Conservation (phyloP, 30 jellyfish, hydroid and myxozoan species). For the Clytia hemisphaerica region DNA sequence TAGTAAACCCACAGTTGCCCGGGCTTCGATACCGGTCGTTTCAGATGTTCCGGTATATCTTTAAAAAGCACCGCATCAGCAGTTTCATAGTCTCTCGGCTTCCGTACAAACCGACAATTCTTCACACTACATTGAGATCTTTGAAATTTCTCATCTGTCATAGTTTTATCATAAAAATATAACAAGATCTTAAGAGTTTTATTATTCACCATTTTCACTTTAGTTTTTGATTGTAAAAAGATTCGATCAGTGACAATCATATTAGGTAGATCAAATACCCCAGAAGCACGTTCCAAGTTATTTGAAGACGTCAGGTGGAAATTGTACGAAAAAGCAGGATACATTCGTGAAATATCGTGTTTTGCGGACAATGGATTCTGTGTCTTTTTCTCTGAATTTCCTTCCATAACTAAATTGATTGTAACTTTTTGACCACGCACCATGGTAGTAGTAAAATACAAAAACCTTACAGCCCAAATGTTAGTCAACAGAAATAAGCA, state of each 20-base stretch:
- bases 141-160: not conserved
- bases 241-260: slow-evolving; percentile 1
- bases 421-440: too few species aligned
- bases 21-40: slow-evolving; percentile 12
- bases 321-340: too few species aligned
- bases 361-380: too few species aligned
- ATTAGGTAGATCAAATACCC: too few species aligned
- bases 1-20: slow-evolving; percentile 2
- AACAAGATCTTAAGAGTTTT: not conserved
- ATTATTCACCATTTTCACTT: not conserved
- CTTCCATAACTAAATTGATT: too few species aligned
- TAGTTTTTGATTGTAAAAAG: not conserved
- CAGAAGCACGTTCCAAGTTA: too few species aligned
- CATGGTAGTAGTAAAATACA: too few species aligned
- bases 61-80: slow-evolving; percentile 7
- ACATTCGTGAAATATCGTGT: too few species aligned
- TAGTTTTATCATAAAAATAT: not conserved
- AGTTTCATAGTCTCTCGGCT: slow-evolving; percentile 1
- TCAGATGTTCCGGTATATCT: not conserved
- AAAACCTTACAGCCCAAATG: too few species aligned
- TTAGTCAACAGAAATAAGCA: too few species aligned
- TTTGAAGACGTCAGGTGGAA: too few species aligned
- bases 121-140: not conserved
- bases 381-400: too few species aligned
- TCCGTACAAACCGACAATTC: slow-evolving; percentile 2